These are phyloP conservation scores for Erythrocercus mccallii DNA, from an alignment of 2,113 vertebrate genomes.

Conservation along the genomic window DNA sequence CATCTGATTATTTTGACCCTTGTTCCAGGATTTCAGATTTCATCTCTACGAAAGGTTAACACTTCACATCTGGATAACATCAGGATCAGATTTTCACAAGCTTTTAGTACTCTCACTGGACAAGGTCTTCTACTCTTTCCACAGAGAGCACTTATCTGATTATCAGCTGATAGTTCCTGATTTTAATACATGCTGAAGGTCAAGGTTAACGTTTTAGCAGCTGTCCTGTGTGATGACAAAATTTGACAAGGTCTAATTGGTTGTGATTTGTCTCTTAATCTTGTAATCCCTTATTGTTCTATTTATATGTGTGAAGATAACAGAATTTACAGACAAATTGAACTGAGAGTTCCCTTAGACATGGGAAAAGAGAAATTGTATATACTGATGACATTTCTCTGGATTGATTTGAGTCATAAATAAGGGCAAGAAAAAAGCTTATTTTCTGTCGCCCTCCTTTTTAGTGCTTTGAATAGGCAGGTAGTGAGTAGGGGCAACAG, in stretches of 20 bases:
- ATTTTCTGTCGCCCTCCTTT: not conserved
- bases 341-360: not conserved
- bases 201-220: not conserved
- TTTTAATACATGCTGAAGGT: not conserved
- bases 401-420: not conserved
- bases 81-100: not conserved
- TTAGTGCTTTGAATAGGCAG: not conserved
- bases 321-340: not conserved
- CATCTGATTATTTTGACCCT: not conserved
- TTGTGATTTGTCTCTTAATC: not conserved
- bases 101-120: not conserved
- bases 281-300: not conserved
- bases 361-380: not conserved
- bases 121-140: not conserved
- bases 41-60: not conserved
- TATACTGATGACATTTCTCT: not conserved
- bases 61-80: not conserved
- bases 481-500: not conserved
- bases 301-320: not conserved
- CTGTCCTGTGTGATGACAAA: not conserved
- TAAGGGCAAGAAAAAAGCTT: not conserved
- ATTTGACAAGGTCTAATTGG: not conserved
- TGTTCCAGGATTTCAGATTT: not conserved
- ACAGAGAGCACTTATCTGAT: not conserved
- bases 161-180: not conserved